These are phyloP conservation scores for Lithophane ornitopus DNA, from an alignment of 2,888 invertebrate species.

Conservation along the genomic window DNA sequence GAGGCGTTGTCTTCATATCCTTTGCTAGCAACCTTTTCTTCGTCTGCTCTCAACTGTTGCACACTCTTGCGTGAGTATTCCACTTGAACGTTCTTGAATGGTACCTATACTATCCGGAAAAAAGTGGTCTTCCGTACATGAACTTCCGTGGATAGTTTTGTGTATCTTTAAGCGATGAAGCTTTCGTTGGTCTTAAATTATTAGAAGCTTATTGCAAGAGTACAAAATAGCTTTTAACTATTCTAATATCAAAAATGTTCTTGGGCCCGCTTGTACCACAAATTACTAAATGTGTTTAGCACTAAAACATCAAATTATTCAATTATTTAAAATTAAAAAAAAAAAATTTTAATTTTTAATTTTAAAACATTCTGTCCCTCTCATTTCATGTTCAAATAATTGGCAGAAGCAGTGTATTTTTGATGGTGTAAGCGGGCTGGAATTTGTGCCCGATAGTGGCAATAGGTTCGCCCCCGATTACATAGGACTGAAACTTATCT, in stretches of 20 bases:
- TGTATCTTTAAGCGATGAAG: too few species aligned
- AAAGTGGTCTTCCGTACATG: not conserved
- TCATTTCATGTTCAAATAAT: not conserved
- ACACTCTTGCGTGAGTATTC: constrained; percentile 90
- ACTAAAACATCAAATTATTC: too few species aligned
- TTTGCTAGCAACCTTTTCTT: constrained; percentile 93
- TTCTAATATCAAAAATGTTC: not conserved
- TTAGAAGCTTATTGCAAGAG: not conserved
- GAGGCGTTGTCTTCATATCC: constrained; percentile 92
- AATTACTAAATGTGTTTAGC: not conserved
- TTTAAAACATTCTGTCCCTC: not conserved
- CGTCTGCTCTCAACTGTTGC: constrained; percentile 93
- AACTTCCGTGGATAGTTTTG: too few species aligned
- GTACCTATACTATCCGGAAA: not conserved
- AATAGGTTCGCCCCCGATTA: too few species aligned
- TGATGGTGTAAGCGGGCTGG: too few species aligned
- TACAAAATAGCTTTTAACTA: too few species aligned
- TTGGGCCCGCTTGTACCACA: not conserved
- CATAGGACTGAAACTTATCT: too few species aligned
- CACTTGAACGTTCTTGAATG: not conserved
- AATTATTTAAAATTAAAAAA: too few species aligned
- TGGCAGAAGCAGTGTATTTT: not conserved
- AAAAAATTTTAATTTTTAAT: too few species aligned
- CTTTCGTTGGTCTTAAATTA: not conserved
- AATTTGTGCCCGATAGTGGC: too few species aligned